Conservation (phyloP, 23 tunicate genomes). For the Aplidium turbinatum region DNA sequence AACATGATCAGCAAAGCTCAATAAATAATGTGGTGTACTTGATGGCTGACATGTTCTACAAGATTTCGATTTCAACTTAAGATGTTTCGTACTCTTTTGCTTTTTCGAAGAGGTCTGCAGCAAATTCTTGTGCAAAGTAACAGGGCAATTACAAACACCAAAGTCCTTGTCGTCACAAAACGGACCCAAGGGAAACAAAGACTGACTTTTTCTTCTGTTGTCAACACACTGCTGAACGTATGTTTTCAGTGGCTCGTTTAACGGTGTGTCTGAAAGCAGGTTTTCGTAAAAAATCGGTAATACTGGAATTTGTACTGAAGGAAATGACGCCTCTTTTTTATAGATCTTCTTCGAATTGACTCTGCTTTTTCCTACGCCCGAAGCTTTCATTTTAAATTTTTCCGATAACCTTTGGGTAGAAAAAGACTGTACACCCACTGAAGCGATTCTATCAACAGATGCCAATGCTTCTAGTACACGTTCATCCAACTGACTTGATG, state of each 20-base stretch:
- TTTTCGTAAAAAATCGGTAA: background rate
- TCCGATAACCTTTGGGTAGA: too few species aligned
- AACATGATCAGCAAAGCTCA: too few species aligned
- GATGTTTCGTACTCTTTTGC: too few species aligned
- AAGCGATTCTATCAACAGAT: slow-evolving; percentile 15
- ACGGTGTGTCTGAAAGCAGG: background rate
- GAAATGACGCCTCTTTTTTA: background rate
- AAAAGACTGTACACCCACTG: too few species aligned
- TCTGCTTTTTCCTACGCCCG: background rate
- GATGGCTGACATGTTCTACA: too few species aligned
- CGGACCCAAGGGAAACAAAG: slow-evolving; percentile 35
- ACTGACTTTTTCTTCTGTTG: slow-evolving; percentile 5
- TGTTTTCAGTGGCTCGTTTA: background rate
- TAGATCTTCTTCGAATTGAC: background rate
- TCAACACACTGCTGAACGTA: slow-evolving; percentile 16
- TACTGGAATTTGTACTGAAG: slow-evolving; percentile 18
- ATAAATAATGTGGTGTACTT: too few species aligned
- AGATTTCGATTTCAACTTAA: too few species aligned
- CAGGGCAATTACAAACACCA: slow-evolving; percentile 30
- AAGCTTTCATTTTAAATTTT: background rate
- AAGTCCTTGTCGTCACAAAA: slow-evolving; percentile 38
- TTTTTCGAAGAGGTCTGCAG: too few species aligned
- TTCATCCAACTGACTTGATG: slow-evolving; percentile 34
- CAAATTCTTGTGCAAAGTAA: too few species aligned
- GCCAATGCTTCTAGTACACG: slow-evolving; percentile 32